A percentile compares a stretch with the other conserved stretches of the same genome.
Evolutionary conservation across 2,113 vertebrate genomes (phyloP).

Genomic region (Phyllopteryx taeniolatus): DNA sequence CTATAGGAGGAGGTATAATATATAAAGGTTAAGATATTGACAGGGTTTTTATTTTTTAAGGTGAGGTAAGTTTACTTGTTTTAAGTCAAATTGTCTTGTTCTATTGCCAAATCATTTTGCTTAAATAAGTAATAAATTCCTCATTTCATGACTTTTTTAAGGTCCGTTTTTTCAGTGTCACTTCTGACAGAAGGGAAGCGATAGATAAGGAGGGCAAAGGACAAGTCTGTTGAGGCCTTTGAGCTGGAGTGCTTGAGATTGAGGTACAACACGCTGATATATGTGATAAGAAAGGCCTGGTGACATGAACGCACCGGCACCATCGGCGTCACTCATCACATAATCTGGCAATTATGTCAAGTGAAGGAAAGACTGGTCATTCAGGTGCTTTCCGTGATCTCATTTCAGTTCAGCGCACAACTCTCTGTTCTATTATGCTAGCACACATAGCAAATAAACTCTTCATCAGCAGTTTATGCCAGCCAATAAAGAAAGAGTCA

Average conservation of each 20-base stretch:
- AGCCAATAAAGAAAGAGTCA: constrained; percentile 29
- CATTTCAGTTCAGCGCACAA: not conserved
- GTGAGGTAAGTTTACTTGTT: no score
- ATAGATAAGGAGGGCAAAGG: constrained; percentile 55
- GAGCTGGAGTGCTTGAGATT: constrained; percentile 38
- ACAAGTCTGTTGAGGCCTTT: constrained; percentile 15
- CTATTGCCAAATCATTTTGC: no score
- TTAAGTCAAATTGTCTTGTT: no score
- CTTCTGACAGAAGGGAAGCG: constrained; percentile 1
- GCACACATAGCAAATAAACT: constrained; percentile 11
- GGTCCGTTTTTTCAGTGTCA: not conserved
- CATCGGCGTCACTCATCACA: constrained; percentile 4
- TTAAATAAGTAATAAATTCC: no score
- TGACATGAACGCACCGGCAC: constrained; percentile 31
- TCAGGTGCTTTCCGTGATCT: not conserved
- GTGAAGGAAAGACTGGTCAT: not conserved
- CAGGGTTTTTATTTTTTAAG: no score
- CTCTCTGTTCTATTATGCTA: not conserved
- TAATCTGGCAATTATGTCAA: constrained; percentile 3
- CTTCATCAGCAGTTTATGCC: not conserved
- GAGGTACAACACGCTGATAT: constrained; percentile 5
- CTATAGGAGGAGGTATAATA: no score
- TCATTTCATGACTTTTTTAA: not conserved
- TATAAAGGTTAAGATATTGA: no score
- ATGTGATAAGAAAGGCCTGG: constrained; percentile 36